A percentile compares a stretch with the other conserved stretches of the same genome.
These are phyloP conservation scores for Pitangus sulphuratus DNA, from an alignment of 2,797 vertebrate genomes.

Conservation along the genomic window DNA sequence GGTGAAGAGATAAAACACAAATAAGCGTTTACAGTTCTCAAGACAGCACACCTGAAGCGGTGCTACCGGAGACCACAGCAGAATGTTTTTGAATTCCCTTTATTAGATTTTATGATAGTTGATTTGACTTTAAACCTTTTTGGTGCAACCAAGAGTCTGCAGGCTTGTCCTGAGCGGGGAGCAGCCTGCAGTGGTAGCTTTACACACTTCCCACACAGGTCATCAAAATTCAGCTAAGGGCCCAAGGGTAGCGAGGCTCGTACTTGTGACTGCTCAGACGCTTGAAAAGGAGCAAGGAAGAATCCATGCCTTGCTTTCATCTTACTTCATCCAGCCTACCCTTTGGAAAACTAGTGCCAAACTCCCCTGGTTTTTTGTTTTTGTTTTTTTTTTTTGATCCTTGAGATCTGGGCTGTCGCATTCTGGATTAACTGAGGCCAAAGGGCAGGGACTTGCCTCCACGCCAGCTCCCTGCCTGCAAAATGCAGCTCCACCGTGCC, in stretches of 20 bases:
- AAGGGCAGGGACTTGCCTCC: neutral
- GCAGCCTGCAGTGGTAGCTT: neutral
- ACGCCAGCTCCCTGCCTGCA: neutral
- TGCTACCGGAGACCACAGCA: neutral
- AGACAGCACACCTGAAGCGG: neutral
- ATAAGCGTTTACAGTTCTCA: neutral
- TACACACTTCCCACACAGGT: neutral
- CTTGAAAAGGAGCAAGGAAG: neutral
- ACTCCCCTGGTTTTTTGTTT: neutral
- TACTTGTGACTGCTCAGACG: neutral
- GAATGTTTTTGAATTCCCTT: neutral
- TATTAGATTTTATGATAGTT: neutral
- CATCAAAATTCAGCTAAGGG: neutral
- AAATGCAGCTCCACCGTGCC: neutral
- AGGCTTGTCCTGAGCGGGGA: neutral
- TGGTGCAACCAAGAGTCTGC: neutral
- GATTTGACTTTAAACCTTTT: neutral
- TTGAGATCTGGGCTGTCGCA: neutral
- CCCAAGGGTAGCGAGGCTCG: rapidly evolving
- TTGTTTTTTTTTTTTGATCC: constrained; percentile 12
- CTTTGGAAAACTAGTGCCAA: neutral
- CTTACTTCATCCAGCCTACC: neutral
- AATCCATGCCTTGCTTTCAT: neutral
- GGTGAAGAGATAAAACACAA: neutral
- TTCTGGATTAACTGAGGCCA: neutral